phyloP scores from a whole-genome alignment of 2,113 vertebrate genomes.

The Melospiza melodia region DNA sequence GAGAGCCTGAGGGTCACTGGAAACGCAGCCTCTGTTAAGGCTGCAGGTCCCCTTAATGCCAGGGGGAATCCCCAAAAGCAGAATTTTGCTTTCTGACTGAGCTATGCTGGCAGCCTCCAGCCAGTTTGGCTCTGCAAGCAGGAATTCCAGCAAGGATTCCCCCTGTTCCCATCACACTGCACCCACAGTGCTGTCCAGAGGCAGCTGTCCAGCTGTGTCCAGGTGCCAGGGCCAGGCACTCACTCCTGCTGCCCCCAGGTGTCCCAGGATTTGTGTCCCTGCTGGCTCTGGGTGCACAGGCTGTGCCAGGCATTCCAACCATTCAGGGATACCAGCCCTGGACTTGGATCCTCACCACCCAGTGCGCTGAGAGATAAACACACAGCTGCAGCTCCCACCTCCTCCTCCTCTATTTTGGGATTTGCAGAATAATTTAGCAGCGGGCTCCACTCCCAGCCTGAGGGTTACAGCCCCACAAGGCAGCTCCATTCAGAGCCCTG shows the following conservation, averaged over 20 bases:
- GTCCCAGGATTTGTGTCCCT: too few relatives aligned
- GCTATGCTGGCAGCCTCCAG: not conserved
- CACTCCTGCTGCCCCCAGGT: not conserved
- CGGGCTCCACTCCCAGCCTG: not conserved
- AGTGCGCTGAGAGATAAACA: not conserved
- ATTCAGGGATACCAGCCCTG: not conserved
- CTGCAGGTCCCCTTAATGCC: not conserved
- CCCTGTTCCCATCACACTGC: too few relatives aligned
- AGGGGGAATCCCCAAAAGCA: not conserved
- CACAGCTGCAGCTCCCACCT: not conserved
- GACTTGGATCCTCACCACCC: not conserved
- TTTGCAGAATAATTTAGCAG: not conserved
- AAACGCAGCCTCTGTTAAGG: not conserved
- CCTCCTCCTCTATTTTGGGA: not conserved
- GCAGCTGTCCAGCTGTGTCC: rapidly evolving
- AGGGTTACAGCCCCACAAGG: not conserved
- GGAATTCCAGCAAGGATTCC: not conserved
- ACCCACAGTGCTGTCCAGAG: not conserved
- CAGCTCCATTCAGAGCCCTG: not conserved
- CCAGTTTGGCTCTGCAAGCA: not conserved
- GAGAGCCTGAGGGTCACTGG: not conserved
- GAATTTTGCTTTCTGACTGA: not conserved
- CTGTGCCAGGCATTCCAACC: not conserved
- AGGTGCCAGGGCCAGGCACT: not conserved
- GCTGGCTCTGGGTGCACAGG: not conserved